Conservation (phyloP, 2,113 vertebrate genomes). For the Phoenicopterus ruber region DNA sequence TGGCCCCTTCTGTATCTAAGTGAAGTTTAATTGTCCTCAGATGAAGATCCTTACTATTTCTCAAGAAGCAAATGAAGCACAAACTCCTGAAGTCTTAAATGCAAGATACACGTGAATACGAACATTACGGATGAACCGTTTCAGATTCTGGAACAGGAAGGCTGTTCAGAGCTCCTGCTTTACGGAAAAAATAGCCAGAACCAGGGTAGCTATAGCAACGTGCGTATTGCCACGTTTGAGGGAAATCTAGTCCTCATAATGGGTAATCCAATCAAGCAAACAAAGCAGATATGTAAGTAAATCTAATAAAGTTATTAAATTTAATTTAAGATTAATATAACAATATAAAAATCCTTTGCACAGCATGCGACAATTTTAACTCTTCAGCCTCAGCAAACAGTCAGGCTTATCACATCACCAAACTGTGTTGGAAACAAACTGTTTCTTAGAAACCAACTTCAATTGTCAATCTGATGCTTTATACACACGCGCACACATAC, state of each 20-base stretch:
- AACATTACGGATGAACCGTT: not conserved
- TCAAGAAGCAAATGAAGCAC: not conserved
- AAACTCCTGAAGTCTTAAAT: not conserved
- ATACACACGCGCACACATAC: not conserved
- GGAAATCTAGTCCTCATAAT: constrained; percentile 1
- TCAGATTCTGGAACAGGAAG: constrained; percentile 17
- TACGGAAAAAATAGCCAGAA: constrained; percentile 48
- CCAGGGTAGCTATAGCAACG: constrained; percentile 38
- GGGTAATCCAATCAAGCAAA: constrained; percentile 28
- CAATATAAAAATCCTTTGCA: not conserved
- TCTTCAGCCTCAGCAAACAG: not conserved
- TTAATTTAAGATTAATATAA: constrained; percentile 28
- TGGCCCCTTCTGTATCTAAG: not conserved
- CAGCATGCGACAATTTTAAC: not conserved
- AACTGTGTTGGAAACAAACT: not conserved
- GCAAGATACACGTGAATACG: not conserved
- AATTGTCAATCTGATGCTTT: not conserved
- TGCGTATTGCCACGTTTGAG: not conserved
- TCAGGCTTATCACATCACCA: not conserved
- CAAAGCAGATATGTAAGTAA: constrained; percentile 1
- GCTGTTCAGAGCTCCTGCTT: constrained; percentile 21
- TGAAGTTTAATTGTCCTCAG: not conserved
- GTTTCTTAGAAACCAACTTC: constrained; percentile 37
- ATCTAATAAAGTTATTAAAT: constrained; percentile 19
- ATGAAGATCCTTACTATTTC: not conserved